phyloP scores from a whole-genome alignment of 2,113 vertebrate genomes.

The Gnathonemus longibarbis region DNA sequence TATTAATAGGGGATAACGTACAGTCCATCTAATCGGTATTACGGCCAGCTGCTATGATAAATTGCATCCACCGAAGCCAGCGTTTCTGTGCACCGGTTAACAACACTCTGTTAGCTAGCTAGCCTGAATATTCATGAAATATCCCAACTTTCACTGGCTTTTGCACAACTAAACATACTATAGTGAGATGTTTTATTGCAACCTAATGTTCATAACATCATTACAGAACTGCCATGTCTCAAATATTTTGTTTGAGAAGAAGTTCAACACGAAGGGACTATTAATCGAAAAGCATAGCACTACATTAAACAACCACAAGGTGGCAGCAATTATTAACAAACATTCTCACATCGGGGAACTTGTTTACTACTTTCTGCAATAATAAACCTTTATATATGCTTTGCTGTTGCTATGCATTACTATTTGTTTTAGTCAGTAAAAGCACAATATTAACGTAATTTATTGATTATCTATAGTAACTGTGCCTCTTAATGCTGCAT shows the following conservation, averaged over 20 bases:
- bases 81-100: not conserved
- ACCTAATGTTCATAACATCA: not conserved
- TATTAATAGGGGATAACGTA: not conserved
- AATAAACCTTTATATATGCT: not conserved
- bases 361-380: not conserved
- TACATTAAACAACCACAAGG: slow-evolving; percentile 7
- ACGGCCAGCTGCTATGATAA: not conserved
- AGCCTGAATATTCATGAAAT: slow-evolving; percentile 1
- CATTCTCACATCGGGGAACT: not conserved
- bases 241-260: not conserved
- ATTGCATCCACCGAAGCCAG: not conserved
- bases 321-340: not conserved
- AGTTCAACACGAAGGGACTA: not conserved
- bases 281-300: not conserved
- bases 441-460: not conserved
- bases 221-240: not conserved
- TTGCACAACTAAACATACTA: not conserved
- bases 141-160: not conserved
- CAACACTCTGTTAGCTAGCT: not conserved
- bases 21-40: not conserved
- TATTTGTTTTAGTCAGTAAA: not conserved
- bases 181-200: not conserved
- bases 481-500: not conserved
- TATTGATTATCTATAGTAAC: not conserved
- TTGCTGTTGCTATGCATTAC: not conserved